Base-by-base conservation (phyloP, 2,888 invertebrate species). In the Perdita meconis region DNA sequence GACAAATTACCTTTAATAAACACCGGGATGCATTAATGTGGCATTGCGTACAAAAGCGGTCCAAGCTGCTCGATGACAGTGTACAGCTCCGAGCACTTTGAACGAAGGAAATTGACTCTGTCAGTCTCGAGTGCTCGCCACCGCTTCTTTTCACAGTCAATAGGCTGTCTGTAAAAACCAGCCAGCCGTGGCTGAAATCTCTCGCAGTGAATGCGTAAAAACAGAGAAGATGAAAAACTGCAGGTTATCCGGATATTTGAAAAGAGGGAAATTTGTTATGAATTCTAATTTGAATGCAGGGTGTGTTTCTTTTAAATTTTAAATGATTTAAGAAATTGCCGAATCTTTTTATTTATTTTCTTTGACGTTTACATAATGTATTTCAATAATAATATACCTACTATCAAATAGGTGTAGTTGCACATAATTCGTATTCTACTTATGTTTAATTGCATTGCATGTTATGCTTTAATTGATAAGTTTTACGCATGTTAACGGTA, bases 71-170 rank as follows among this genome's bases (percentile, higher is more conserved):
- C 73, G 71, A 69, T 81, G 76, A 84, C 73, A 71, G 78, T 79
- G 60, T 51, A 61, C 83, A 78, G 72, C 56, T 24, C 36, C 57
- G 57, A 44, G 26, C 64, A 72, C 66, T 79, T 55, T 51, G 69
- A 51, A 66, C 38, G 68, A 69, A 83, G 81, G 74, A 81, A 83
- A 84, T 83, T 74, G 71, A 76, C 76, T 76, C 68, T 73, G 84
- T 74, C 84, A 56, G 69, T 47, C 66, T 77, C 64, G 81, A 79
- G 79, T 74, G 68, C 68, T 69, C 44, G 61, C 67, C 64, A 44
- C 59, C 40, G 66, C 69, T 72, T 81, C 69, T 84, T 79, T 81
- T 77, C 69, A 67, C 56, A 55, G 76, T 74, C 83, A 75, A 75
- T 76, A 72, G 70, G 13, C 19, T 38, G 81, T 66, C 63, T 61